Conservation (phyloP, 2,888 invertebrate species). For the Barypeithes pellucidus region DNA sequence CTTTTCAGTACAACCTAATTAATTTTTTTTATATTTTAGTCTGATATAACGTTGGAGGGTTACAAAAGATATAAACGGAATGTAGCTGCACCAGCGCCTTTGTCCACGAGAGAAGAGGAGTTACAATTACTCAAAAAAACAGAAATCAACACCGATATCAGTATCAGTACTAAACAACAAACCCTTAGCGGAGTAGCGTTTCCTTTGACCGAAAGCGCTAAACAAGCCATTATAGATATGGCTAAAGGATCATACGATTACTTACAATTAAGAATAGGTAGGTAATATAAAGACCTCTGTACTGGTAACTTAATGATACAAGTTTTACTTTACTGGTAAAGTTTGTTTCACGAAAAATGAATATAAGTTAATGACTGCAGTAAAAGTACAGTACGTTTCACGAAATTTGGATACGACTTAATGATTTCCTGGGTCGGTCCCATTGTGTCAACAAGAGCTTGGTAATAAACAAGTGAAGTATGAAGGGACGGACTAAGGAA, state of each 20-base stretch:
- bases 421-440: too few relatives aligned
- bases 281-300: constrained; percentile 46
- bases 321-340: too few relatives aligned
- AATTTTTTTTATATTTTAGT: constrained; percentile 69
- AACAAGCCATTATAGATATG: constrained; percentile 83
- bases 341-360: too few relatives aligned
- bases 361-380: too few relatives aligned
- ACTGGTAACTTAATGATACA: too few relatives aligned
- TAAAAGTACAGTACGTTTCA: too few relatives aligned
- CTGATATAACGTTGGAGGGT: constrained; percentile 87
- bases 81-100: constrained; percentile 88
- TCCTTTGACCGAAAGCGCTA: constrained; percentile 88
- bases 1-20: neutral
- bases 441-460: too few relatives aligned
- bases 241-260: constrained; percentile 86
- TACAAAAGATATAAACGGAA: constrained; percentile 86
- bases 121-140: constrained; percentile 83
- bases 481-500: too few relatives aligned
- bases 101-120: constrained; percentile 91
- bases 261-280: constrained; percentile 90
- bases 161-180: constrained; percentile 88
- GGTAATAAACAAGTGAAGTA: too few relatives aligned
- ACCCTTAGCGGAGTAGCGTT: constrained; percentile 93
- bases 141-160: constrained; percentile 81
- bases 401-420: too few relatives aligned